phyloP scores from a whole-genome alignment of 1,140 invertebrate genomes.

The Drosophila fuyamai region DNA sequence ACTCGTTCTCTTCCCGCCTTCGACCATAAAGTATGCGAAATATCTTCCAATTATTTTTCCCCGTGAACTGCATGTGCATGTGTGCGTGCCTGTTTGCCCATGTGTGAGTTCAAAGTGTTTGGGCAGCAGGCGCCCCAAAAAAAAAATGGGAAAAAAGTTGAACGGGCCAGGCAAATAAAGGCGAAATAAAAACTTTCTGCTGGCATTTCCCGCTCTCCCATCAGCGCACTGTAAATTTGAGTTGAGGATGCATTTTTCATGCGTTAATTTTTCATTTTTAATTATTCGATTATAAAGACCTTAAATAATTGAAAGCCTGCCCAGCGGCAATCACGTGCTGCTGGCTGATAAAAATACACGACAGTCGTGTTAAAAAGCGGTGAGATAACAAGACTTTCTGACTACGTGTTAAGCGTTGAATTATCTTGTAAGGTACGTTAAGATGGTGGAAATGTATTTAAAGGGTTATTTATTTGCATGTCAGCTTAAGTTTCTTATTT shows the following conservation, averaged over 20 bases:
- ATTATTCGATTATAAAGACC: constrained; percentile 82
- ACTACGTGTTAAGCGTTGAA: background rate
- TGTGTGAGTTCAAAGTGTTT: constrained; percentile 76
- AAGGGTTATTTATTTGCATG: background rate
- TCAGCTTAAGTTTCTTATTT: background rate
- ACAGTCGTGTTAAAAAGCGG: background rate
- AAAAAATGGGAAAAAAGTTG: constrained; percentile 1
- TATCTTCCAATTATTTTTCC: constrained; percentile 79
- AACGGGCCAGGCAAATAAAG: constrained; percentile 26
- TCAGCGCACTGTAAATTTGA: constrained; percentile 59
- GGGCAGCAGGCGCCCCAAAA: constrained; percentile 12
- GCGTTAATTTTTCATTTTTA: constrained; percentile 82
- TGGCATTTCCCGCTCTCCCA: constrained; percentile 20
- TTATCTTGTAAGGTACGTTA: background rate
- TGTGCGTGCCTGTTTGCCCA: constrained; percentile 13
- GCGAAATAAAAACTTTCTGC: constrained; percentile 36
- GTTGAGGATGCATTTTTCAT: constrained; percentile 79
- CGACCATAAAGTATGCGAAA: constrained; percentile 72
- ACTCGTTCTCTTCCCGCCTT: constrained; percentile 10
- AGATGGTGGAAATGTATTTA: background rate
- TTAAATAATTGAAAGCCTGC: constrained; percentile 73
- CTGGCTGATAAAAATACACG: constrained; percentile 30
- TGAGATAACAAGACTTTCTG: constrained; percentile 4
- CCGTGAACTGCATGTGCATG: constrained; percentile 35
- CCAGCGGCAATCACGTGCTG: constrained; percentile 27